These are phyloP conservation scores for Odocoileus virginianus DNA, from an alignment of 2,113 vertebrate species.

Conservation along the genomic window DNA sequence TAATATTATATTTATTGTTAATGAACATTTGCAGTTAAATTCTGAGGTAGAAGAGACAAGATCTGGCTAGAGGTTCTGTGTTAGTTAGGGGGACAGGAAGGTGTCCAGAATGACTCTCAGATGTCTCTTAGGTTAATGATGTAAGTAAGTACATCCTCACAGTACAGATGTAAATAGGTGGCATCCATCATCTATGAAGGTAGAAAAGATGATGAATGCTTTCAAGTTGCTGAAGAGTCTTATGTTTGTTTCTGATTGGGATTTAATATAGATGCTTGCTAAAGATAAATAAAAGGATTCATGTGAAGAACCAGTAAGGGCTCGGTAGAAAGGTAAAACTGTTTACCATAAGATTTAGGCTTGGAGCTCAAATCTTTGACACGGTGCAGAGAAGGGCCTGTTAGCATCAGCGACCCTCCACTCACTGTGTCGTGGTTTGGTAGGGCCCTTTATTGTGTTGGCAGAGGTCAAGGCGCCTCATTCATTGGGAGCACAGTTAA, in stretches of 20 bases:
- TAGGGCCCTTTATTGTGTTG: background rate
- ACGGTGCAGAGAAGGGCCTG: background rate
- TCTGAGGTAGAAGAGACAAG: background rate
- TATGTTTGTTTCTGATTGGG: background rate
- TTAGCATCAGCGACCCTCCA: accelerated
- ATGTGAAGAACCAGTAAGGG: background rate
- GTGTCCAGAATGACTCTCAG: background rate
- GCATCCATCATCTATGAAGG: background rate
- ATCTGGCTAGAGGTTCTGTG: background rate
- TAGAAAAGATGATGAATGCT: background rate
- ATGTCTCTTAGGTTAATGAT: background rate
- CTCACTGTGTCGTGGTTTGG: background rate
- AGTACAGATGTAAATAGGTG: background rate
- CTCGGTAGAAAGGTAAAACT: background rate
- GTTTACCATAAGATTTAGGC: background rate
- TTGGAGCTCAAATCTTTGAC: background rate
- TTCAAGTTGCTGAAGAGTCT: background rate
- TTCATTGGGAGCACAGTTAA: background rate
- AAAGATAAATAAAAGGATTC: background rate
- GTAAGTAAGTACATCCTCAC: background rate
- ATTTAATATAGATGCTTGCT: background rate
- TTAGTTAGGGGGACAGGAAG: background rate
- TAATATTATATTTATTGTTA: background rate
- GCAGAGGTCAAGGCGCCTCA: background rate
- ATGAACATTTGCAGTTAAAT: background rate